A percentile compares a stretch with the other conserved stretches of the same genome.
Evolutionary conservation across 1,140 invertebrate species (phyloP).

Genomic region (Psix sp.): DNA sequence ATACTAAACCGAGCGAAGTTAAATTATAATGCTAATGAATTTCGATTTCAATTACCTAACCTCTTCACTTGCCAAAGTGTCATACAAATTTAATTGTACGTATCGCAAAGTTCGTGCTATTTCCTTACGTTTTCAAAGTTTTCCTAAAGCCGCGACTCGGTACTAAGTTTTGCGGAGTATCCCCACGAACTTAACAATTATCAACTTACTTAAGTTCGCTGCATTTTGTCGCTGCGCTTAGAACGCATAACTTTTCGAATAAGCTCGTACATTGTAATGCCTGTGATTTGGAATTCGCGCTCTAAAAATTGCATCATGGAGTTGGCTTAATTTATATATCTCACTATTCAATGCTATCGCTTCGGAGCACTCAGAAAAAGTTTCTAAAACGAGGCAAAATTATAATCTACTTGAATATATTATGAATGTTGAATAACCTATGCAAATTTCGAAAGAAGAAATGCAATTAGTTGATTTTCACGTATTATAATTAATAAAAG

Average conservation of each 20-base stretch:
- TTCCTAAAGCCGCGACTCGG: slow-evolving; percentile 11
- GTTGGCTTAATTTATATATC: slow-evolving; percentile 16
- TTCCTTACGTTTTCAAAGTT: slow-evolving; percentile 10
- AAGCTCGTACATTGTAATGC: slow-evolving; percentile 1
- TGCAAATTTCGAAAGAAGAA: too few species aligned
- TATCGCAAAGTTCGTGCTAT: slow-evolving; percentile 7
- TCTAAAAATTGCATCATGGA: slow-evolving; percentile 17
- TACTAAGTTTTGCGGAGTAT: slow-evolving; percentile 23
- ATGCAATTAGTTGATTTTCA: too few species aligned
- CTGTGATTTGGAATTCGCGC: slow-evolving; percentile 12
- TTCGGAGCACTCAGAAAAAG: too few species aligned
- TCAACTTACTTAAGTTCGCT: slow-evolving; percentile 33
- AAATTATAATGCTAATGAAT: neutral
- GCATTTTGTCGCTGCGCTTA: slow-evolving; percentile 10
- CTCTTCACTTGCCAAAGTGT: slow-evolving; percentile 9
- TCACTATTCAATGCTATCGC: neutral
- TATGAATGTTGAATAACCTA: too few species aligned
- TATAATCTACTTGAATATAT: too few species aligned
- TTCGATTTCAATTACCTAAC: neutral
- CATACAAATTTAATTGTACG: slow-evolving; percentile 29
- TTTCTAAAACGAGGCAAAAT: too few species aligned
- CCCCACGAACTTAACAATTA: slow-evolving; percentile 40
- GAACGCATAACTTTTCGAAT: slow-evolving; percentile 7
- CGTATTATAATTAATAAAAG: too few species aligned
- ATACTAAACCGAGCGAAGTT: too few species aligned